Evolutionary conservation across 1,140 invertebrate genomes (phyloP).

Genomic region (Scylla paramamosain): DNA sequence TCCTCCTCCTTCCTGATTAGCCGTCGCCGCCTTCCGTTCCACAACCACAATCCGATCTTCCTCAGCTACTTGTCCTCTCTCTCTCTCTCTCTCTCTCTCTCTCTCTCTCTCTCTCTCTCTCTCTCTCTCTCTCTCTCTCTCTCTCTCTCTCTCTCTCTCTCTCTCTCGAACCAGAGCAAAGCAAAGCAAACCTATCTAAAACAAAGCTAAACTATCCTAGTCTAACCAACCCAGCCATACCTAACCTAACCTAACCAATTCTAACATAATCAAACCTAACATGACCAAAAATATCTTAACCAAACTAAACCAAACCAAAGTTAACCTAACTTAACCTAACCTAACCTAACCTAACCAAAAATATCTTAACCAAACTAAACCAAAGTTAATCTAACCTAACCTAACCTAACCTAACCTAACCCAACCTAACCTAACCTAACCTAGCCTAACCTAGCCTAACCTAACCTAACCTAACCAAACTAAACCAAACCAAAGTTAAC

Average conservation of each 20-base stretch:
- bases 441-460: conserved; percentile 26
- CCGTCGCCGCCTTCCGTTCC: neutral
- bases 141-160: neutral
- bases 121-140: neutral
- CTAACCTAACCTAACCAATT: neutral
- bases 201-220: no score
- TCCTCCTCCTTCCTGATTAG: neutral
- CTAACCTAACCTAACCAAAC: neutral
- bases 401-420: conserved; percentile 12
- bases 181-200: no score
- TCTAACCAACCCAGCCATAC: no score
- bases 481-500: conserved; percentile 15
- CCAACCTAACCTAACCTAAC: conserved; percentile 23
- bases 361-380: neutral
- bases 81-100: no score
- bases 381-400: conserved; percentile 17
- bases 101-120: conserved; percentile 18
- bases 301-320: neutral
- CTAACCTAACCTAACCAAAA: neutral
- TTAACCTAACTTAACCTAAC: neutral
- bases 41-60: no score
- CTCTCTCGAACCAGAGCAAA: no score
- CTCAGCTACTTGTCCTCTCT: no score
- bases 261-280: neutral
- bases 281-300: neutral